Percentiles rank a stretch among this genome's conserved stretches.
Conservation (phyloP, 2,113 vertebrate species). For the Dinomys branickii region DNA sequence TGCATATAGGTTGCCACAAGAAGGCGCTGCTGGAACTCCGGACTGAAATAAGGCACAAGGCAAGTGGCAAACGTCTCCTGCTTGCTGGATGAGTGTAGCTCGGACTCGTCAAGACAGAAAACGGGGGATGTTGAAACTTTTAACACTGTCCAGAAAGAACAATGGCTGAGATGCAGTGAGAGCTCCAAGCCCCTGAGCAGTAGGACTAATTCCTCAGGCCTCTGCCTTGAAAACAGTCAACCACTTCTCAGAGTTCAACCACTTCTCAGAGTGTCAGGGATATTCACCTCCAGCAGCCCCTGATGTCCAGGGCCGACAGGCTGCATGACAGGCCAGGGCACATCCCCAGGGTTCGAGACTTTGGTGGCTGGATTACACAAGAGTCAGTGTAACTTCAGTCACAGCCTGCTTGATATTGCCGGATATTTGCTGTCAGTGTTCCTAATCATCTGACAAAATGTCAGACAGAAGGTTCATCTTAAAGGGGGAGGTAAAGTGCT, state of each 20-base stretch:
- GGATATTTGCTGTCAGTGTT: background rate
- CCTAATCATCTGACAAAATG: background rate
- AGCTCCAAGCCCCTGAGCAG: background rate
- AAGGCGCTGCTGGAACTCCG: background rate
- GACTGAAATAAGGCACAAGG: background rate
- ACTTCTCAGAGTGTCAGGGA: no score
- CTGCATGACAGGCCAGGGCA: background rate
- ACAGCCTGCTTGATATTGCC: background rate
- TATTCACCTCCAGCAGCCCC: background rate
- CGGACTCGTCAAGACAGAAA: background rate
- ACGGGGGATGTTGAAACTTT: background rate
- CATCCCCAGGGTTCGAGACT: background rate
- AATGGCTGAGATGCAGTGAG: background rate
- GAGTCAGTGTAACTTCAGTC: background rate
- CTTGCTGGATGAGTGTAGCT: background rate
- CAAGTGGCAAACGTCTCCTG: background rate
- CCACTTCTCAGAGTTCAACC: background rate
- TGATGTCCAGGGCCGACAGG: background rate
- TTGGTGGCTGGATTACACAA: background rate
- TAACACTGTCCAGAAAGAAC: background rate
- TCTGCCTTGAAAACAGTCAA: background rate
- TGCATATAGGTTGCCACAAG: background rate
- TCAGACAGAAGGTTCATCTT: background rate
- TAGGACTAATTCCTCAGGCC: background rate
- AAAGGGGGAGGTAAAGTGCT: background rate